These are phyloP conservation scores for Odontamblyopus lacepedii DNA, from an alignment of 2,797 vertebrate species.

Conservation along the genomic window DNA sequence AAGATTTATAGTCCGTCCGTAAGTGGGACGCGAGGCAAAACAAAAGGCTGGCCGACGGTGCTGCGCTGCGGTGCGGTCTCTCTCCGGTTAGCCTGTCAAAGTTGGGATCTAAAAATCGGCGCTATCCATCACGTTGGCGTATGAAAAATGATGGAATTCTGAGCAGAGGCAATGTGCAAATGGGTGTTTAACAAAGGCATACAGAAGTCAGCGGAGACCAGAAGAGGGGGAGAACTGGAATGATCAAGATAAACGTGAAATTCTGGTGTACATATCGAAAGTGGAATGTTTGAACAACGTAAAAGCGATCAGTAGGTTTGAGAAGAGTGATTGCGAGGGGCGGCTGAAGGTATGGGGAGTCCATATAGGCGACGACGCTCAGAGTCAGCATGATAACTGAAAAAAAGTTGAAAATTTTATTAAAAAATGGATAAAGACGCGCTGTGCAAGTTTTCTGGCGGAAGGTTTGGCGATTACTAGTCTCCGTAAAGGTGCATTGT, in stretches of 20 bases:
- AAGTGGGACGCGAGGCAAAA: slow-evolving; percentile 76
- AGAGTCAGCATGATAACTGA: too few relatives aligned
- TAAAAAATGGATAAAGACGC: too few relatives aligned
- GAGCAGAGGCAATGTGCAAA: slow-evolving; percentile 70
- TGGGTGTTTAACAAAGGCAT: slow-evolving; percentile 73
- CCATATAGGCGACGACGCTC: too few relatives aligned
- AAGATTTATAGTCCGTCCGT: slow-evolving; percentile 82
- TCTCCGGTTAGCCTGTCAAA: slow-evolving; percentile 75
- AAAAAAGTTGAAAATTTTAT: too few relatives aligned
- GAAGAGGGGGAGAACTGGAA: slow-evolving; percentile 33
- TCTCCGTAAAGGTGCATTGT: too few relatives aligned
- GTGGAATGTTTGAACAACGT: slow-evolving; percentile 49
- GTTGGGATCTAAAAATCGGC: slow-evolving; percentile 78
- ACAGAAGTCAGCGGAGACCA: slow-evolving; percentile 72
- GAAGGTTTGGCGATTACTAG: too few relatives aligned
- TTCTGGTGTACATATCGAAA: slow-evolving; percentile 42
- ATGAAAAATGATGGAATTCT: slow-evolving; percentile 78
- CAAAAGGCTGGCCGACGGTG: slow-evolving; percentile 56
- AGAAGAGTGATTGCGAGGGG: background rate
- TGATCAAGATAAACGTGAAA: slow-evolving; percentile 45
- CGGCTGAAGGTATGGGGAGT: background rate
- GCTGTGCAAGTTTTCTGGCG: too few relatives aligned
- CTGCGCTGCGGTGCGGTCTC: slow-evolving; percentile 44
- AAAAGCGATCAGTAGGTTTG: slow-evolving; percentile 21
- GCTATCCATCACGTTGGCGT: slow-evolving; percentile 81